A percentile compares a stretch with the other conserved stretches of the same genome.
Evolutionary conservation across 2,888 invertebrate species (phyloP).

Genomic region (Callyntrura sp.): DNA sequence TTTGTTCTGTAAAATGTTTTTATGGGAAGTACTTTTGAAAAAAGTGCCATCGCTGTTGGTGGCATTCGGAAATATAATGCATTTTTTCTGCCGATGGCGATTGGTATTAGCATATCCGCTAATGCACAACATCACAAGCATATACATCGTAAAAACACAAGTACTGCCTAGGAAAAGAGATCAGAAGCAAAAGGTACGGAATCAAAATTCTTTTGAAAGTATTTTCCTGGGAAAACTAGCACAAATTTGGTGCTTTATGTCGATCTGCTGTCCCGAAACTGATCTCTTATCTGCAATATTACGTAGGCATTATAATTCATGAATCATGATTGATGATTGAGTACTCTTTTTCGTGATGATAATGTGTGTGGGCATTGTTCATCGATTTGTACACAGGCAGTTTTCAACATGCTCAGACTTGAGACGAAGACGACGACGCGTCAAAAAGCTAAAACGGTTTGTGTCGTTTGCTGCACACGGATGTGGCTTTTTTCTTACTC

Average conservation of each 20-base stretch:
- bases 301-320: too few relatives aligned
- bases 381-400: slow-evolving; percentile 4
- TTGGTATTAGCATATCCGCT: not conserved
- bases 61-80: slow-evolving; percentile 74
- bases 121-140: not conserved
- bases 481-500: slow-evolving; percentile 75
- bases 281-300: not conserved
- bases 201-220: slow-evolving; percentile 25
- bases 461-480: not conserved
- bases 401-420: not conserved
- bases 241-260: slow-evolving; percentile 33
- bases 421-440: too few relatives aligned
- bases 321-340: slow-evolving; percentile 1
- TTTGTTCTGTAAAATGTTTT: slow-evolving; percentile 63
- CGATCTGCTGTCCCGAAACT: slow-evolving; percentile 23
- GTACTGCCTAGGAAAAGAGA: too few relatives aligned
- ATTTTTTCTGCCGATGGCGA: slow-evolving; percentile 64
- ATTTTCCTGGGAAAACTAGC: slow-evolving; percentile 56
- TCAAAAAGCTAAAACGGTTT: not conserved
- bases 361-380: not conserved
- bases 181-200: too few relatives aligned
- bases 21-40: slow-evolving; percentile 68
- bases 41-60: slow-evolving; percentile 69
- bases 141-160: not conserved
- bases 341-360: not conserved